Conservation (phyloP, 2,113 vertebrate genomes). For the Craseonycteris thonglongyai region DNA sequence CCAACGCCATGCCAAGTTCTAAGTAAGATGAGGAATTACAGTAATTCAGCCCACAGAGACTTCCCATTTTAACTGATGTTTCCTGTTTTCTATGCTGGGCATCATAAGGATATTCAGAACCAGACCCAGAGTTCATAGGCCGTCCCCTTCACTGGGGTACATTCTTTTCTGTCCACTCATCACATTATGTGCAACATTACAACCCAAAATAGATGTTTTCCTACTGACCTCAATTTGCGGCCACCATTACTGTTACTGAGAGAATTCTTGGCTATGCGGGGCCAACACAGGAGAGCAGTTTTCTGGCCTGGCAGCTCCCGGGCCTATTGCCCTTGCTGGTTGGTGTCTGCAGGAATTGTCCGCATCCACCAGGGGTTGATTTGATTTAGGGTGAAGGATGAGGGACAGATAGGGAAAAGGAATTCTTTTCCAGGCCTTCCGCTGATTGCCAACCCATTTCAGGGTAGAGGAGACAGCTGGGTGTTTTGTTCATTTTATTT, state of each 20-base stretch:
- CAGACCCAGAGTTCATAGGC: conserved; percentile 17
- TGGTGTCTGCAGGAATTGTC: background rate
- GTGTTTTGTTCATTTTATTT: background rate
- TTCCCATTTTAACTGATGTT: conserved; percentile 69
- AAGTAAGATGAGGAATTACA: conserved; percentile 58
- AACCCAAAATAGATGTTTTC: conserved; percentile 49
- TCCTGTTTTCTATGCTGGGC: conserved; percentile 67
- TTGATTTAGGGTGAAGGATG: background rate
- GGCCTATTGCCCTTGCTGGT: background rate
- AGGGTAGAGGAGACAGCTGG: background rate
- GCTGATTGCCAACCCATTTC: background rate
- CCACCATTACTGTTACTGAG: background rate
- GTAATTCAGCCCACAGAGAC: conserved; percentile 64
- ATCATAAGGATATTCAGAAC: conserved; percentile 38
- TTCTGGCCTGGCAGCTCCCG: accelerated
- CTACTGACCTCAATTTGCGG: conserved; percentile 50
- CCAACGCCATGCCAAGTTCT: conserved; percentile 33
- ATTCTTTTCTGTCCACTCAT: conserved; percentile 64
- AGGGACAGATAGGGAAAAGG: accelerated
- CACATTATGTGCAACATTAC: background rate
- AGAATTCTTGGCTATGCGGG: background rate
- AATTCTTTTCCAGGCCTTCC: background rate
- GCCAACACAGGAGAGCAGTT: background rate
- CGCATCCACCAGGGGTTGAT: background rate
- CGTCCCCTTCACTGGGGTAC: conserved; percentile 3